Base-by-base conservation (phyloP, 1,140 invertebrate species). In the Caenorhabditis inopinata region DNA sequence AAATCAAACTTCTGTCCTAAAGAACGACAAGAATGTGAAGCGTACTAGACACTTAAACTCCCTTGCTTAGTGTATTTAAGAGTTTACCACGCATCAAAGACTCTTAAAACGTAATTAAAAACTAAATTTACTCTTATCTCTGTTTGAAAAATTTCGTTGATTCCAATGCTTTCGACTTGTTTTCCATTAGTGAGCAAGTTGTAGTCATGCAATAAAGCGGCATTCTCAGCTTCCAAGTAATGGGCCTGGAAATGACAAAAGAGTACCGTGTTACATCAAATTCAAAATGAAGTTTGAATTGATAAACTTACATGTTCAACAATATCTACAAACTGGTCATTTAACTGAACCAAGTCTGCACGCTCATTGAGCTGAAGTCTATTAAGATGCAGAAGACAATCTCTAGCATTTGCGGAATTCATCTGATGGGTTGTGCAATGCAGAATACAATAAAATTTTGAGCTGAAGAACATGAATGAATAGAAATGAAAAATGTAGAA, bases 371-470 rank as follows among this genome's bases (percentile, higher is more conserved):
- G 58, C 25, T 68, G 35, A 32, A 32, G 32, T 42, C 32, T 68
- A 3, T 29, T n/a, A 16, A 68, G 32, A 68, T 68, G 58, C n/a
- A 68, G n/a, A 18, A 68, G 58, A 25, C 58, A 68, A 68, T 68
- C 58, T 32, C 58, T 68, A 12, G 58, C 58, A 32, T 38, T 68
- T 38, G 58, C 58, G 58, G 58, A 68, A 68, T 68, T 42, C 58
- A 68, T 68, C n/a, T 16, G 58, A 29, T 68, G 32, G 23, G 38
- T 27, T 27, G 9, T 23, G 21, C 27, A 9, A 27, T 11, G 21
- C 18, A 32, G 9, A 32, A 32, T 32, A 5, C 25, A 16, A 32
- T 14, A 58, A 32, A n/a, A 51, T 25, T n/a, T 7, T 7, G n/a
- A n/a, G 46, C 48, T 25, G 21, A 51, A 51, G 21, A n/a, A n/a